phyloP scores from a whole-genome alignment of 1,140 invertebrate genomes.

The Heterodera carotae region DNA sequence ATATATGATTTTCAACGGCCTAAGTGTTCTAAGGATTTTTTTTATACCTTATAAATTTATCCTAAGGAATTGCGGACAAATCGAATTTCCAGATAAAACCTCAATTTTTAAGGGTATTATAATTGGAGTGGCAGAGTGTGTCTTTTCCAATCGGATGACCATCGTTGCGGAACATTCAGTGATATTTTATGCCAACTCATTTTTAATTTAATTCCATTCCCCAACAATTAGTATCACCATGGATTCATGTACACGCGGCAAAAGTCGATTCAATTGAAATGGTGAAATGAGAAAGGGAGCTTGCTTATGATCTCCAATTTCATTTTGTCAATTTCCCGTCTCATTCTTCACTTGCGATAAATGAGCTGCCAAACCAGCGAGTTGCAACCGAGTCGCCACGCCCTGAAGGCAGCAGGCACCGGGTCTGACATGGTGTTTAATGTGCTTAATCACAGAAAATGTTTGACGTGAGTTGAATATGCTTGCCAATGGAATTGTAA shows the following conservation, averaged over 20 bases:
- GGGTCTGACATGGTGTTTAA: conserved; percentile 70
- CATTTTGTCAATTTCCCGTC: background rate
- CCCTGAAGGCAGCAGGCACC: conserved; percentile 83
- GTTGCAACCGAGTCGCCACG: conserved; percentile 37
- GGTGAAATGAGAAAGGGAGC: background rate
- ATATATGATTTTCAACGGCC: no score
- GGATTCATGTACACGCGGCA: conserved; percentile 54
- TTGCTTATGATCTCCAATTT: background rate
- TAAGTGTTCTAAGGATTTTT: no score
- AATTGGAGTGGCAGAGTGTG: conserved; percentile 45
- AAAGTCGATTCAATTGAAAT: conserved; percentile 49
- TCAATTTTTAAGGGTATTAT: conserved; percentile 17
- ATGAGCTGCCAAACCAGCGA: conserved; percentile 36
- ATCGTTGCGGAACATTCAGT: conserved; percentile 46
- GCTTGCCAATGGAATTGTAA: conserved; percentile 66
- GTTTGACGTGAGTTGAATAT: background rate
- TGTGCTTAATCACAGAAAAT: background rate
- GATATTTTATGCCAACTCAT: background rate
- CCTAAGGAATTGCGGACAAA: no score
- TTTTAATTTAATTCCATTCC: background rate
- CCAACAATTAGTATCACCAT: conserved; percentile 49
- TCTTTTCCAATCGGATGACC: conserved; percentile 28
- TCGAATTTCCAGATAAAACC: no score
- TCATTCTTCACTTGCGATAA: conserved; percentile 28
- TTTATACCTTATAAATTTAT: background rate